Conservation (phyloP, 2,888 invertebrate species). For the Eupithecia subumbrata region DNA sequence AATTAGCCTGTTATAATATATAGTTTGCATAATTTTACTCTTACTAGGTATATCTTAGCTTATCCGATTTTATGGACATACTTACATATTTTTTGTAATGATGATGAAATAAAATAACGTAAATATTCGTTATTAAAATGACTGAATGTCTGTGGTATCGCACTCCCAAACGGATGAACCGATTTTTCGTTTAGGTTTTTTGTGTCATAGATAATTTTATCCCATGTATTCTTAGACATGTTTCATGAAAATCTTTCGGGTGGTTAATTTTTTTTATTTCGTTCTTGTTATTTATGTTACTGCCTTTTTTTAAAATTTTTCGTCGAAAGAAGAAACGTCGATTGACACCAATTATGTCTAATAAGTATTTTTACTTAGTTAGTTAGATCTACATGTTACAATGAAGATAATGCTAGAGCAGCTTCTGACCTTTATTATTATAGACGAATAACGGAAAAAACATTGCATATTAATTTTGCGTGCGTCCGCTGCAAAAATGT, state of each 20-base stretch:
- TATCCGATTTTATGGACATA: neutral
- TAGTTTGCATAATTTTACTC: neutral
- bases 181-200: too few species aligned
- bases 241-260: too few species aligned
- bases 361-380: too few species aligned
- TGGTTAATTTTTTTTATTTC: too few species aligned
- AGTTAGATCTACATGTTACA: neutral
- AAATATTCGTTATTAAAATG: neutral
- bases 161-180: too few species aligned
- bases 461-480: neutral
- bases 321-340: too few species aligned
- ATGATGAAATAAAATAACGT: neutral
- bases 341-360: too few species aligned
- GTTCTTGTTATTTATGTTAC: too few species aligned
- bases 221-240: too few species aligned
- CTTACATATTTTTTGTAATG: neutral
- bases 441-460: slow-evolving; percentile 1
- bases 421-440: neutral
- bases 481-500: neutral
- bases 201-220: too few species aligned
- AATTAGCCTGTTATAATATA: neutral
- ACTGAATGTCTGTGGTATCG: too few species aligned
- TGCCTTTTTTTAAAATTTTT: too few species aligned
- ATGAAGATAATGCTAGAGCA: neutral
- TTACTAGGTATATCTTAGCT: neutral